These are phyloP conservation scores for Ageneiosus marmoratus DNA, from an alignment of 2,113 vertebrate species.

Conservation along the genomic window DNA sequence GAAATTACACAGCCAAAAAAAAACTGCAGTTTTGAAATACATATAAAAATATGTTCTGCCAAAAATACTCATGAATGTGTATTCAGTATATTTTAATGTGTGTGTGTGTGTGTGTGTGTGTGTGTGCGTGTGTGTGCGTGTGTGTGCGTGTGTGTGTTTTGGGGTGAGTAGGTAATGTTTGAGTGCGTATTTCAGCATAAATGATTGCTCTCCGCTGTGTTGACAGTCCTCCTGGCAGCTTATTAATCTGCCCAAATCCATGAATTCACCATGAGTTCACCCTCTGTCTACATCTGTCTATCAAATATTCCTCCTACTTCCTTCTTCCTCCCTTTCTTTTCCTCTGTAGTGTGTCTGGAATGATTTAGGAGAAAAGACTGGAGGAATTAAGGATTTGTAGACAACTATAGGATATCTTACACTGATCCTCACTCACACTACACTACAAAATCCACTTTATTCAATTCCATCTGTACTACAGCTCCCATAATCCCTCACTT, in stretches of 20 bases:
- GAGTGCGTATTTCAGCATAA: background rate
- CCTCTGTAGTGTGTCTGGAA: background rate
- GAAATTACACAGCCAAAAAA: background rate
- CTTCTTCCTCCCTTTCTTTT: background rate
- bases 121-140: too few species aligned
- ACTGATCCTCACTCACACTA: constrained; percentile 4
- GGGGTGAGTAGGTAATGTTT: background rate
- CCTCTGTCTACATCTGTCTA: background rate
- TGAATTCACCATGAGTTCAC: background rate
- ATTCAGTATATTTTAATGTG: background rate
- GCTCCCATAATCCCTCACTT: constrained; percentile 19
- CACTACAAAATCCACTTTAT: constrained; percentile 16
- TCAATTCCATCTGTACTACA: constrained; percentile 22
- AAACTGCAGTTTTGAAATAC: background rate
- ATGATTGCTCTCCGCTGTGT: constrained; percentile 1
- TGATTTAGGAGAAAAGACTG: background rate
- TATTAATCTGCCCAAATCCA: constrained; percentile 21
- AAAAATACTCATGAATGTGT: background rate
- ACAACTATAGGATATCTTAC: constrained; percentile 15
- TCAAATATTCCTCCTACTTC: background rate
- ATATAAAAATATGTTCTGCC: background rate
- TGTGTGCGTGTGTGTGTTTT: background rate
- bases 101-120: background rate
- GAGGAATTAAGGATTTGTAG: background rate
- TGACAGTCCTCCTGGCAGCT: background rate